These are phyloP conservation scores for Seladonia tumulorum DNA, from an alignment of 2,888 invertebrate genomes.

Conservation along the genomic window DNA sequence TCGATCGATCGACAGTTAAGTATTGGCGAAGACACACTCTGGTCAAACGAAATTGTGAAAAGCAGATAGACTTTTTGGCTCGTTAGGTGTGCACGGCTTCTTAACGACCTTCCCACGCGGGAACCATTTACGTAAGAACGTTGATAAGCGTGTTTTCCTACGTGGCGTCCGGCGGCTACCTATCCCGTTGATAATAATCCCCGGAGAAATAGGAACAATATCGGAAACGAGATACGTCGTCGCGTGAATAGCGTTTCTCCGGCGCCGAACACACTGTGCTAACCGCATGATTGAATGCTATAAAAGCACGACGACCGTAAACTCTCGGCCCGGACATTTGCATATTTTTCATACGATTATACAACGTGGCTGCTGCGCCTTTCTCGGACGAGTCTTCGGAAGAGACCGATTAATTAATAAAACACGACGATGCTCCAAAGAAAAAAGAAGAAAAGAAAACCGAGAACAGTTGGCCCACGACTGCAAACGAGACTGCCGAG, in stretches of 20 bases:
- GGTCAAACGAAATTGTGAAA: neutral
- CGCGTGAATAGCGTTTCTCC: slow-evolving; percentile 11
- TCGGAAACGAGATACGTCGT: slow-evolving; percentile 18
- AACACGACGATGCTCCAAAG: neutral
- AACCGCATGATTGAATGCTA: slow-evolving; percentile 22
- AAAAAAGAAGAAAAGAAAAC: neutral
- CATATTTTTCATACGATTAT: slow-evolving; percentile 9
- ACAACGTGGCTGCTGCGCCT: neutral
- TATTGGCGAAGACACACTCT: neutral
- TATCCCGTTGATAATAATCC: slow-evolving; percentile 13
- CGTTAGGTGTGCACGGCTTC: neutral
- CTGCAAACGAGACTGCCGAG: neutral
- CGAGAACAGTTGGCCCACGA: neutral
- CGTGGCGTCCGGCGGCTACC: slow-evolving; percentile 36
- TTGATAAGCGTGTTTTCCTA: slow-evolving; percentile 58
- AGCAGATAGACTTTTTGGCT: neutral
- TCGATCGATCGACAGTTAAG: neutral
- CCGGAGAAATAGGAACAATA: slow-evolving; percentile 24
- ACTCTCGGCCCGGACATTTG: slow-evolving; percentile 1
- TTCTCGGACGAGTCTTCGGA: neutral
- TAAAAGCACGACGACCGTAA: slow-evolving; percentile 38
- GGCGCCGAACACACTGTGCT: neutral
- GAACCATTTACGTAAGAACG: slow-evolving; percentile 22
- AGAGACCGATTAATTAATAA: neutral
- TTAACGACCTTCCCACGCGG: slow-evolving; percentile 27